Percentiles rank a stretch among this genome's conserved stretches.
These are phyloP conservation scores for Panagrolaimus sp. DNA, from an alignment of 1,140 invertebrate species.

Conservation along the genomic window DNA sequence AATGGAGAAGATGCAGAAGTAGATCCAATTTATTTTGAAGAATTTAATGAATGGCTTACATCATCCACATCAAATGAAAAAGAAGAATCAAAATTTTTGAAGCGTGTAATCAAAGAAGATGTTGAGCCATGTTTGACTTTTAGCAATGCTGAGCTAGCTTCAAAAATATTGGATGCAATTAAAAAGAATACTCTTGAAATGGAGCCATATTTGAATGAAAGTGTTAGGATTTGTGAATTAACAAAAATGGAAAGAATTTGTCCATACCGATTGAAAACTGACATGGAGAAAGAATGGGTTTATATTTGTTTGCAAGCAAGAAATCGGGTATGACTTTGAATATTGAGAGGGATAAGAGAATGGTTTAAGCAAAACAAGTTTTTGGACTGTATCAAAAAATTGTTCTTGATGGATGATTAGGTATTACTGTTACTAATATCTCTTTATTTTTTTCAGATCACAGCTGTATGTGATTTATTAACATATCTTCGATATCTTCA, in stretches of 20 bases:
- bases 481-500: constrained; percentile 77
- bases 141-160: constrained; percentile 64
- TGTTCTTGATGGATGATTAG: too few species aligned
- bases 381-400: too few species aligned
- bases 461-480: constrained; percentile 76
- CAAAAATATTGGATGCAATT: constrained; percentile 65
- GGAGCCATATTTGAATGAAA: constrained; percentile 70
- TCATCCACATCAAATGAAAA: constrained; percentile 37
- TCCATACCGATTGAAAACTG: constrained; percentile 72
- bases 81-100: constrained; percentile 63
- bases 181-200: constrained; percentile 71
- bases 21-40: constrained; percentile 69
- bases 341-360: too few species aligned
- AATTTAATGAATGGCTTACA: constrained; percentile 68
- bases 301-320: constrained; percentile 74
- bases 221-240: constrained; percentile 70
- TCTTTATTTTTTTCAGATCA: constrained; percentile 66
- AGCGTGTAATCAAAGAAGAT: constrained; percentile 70
- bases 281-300: constrained; percentile 68
- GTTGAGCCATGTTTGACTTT: constrained; percentile 72
- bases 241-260: constrained; percentile 69
- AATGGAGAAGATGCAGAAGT: background rate
- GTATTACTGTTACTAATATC: too few species aligned
- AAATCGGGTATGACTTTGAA: constrained; percentile 69
- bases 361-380: too few species aligned